These are phyloP conservation scores for Tonatia bakeri DNA, from an alignment of 2,113 vertebrate genomes.

Conservation along the genomic window DNA sequence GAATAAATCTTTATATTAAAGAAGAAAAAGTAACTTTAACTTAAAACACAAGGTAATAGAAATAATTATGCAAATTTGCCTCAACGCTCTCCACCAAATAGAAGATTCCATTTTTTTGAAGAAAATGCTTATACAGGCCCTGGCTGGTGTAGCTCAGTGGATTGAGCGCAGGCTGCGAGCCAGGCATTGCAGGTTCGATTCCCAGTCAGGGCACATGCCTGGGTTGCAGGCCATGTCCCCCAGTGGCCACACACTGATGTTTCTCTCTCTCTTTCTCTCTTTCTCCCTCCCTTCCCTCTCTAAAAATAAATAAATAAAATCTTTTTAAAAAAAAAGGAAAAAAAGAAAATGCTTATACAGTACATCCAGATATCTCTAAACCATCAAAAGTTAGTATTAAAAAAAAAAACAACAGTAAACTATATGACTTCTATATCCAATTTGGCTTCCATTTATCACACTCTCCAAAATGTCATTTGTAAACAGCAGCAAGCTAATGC, in stretches of 20 bases:
- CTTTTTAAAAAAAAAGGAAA: no score
- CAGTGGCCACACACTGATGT: no score
- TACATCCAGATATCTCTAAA: background rate
- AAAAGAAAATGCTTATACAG: background rate
- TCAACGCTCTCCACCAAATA: background rate
- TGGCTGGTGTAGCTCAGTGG: no score
- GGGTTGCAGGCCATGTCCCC: no score
- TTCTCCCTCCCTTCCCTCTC: no score
- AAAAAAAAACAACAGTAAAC: background rate
- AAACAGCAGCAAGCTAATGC: background rate
- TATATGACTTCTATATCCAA: background rate
- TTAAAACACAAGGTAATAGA: background rate
- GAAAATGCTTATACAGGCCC: background rate
- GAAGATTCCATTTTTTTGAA: background rate
- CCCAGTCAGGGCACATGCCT: no score
- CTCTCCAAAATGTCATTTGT: background rate
- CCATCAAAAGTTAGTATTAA: background rate
- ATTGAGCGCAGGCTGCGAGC: no score
- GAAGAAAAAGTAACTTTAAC: conserved; percentile 1
- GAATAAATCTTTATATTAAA: background rate
- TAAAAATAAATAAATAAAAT: no score
- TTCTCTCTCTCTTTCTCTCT: no score
- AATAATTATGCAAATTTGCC: background rate
- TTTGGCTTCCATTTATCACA: background rate
- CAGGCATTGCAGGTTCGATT: no score